Conservation (phyloP, 1,140 invertebrate species). For the Diprion similis region DNA sequence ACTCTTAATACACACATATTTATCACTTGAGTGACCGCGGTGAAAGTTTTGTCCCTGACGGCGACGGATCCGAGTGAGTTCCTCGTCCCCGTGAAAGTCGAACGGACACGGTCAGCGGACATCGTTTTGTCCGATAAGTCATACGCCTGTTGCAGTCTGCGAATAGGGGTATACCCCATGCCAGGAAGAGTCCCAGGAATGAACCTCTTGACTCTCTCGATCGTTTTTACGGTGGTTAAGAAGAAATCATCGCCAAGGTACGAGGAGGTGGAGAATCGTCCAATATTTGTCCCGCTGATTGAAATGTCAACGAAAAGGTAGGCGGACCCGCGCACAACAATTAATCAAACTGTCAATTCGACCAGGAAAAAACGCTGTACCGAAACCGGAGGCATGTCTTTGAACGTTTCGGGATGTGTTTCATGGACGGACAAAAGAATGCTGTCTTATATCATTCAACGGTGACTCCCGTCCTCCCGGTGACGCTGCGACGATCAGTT, state of each 20-base stretch:
- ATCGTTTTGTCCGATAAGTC: no score
- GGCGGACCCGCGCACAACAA: background rate
- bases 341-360: conserved; percentile 8
- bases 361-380: background rate
- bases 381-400: conserved; percentile 6
- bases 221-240: no score
- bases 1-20: conserved; percentile 15
- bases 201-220: no score
- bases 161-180: no score
- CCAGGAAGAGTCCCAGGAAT: no score
- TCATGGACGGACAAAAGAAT: background rate
- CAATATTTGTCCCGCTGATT: background rate
- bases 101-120: no score
- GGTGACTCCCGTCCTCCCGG: background rate
- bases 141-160: no score
- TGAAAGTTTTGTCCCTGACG: conserved; percentile 12
- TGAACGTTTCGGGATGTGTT: conserved; percentile 6
- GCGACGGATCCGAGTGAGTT: background rate
- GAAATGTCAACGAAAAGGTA: conserved; percentile 5
- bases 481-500: background rate
- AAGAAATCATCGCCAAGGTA: no score
- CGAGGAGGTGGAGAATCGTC: background rate
- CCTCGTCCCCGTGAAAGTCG: background rate
- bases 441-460: background rate
- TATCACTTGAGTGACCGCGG: conserved; percentile 10